Evolutionary conservation across 2,888 invertebrate genomes (phyloP).

Genomic region (Andricus quercusramuli): DNA sequence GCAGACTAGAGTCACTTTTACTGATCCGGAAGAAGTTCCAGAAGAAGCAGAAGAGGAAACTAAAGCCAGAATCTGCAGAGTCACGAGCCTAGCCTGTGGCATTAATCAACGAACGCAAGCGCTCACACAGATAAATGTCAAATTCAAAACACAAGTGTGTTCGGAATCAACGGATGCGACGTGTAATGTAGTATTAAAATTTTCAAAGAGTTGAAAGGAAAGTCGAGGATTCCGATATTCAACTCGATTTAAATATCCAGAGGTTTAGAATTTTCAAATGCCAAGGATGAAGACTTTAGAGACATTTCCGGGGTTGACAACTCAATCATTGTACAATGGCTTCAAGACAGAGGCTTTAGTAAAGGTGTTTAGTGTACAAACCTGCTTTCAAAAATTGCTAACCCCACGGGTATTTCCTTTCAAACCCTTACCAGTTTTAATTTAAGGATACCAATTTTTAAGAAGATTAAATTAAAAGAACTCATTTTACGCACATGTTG

Average conservation of each 20-base stretch:
- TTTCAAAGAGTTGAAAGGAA: background rate
- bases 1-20: background rate
- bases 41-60: constrained; percentile 33
- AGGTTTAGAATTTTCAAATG: background rate
- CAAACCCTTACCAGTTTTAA: no score
- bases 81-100: constrained; percentile 67
- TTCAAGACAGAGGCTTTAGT: no score
- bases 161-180: constrained; percentile 13
- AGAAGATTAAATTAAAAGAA: no score
- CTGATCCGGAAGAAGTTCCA: background rate
- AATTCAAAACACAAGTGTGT: constrained; percentile 57
- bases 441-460: no score
- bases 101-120: constrained; percentile 62
- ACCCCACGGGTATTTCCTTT: no score
- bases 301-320: background rate
- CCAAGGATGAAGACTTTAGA: background rate
- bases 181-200: constrained; percentile 24
- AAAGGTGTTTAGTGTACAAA: no score
- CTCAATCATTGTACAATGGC: no score
- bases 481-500: no score
- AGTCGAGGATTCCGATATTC: background rate
- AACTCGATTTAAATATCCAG: background rate
- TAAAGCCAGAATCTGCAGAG: constrained; percentile 66
- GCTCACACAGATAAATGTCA: constrained; percentile 64
- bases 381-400: no score